Evolutionary conservation across 2,888 invertebrate species (phyloP).

Genomic region (Drosophila fungiperda): DNA sequence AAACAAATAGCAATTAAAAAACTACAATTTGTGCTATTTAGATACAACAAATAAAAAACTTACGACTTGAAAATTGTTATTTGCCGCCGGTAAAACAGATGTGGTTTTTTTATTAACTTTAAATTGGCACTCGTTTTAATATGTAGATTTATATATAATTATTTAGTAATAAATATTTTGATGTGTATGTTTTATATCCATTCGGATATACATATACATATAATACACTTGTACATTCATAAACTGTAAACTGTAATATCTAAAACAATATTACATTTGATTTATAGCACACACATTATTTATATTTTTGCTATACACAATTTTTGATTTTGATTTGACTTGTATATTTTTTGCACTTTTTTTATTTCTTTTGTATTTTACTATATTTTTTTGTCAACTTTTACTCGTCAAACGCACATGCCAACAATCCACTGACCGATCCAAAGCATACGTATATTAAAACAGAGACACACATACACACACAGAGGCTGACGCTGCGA

Average conservation of each 20-base stretch:
- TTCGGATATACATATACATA: neutral
- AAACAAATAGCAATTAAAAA: slow-evolving; percentile 17
- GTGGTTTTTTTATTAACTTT: neutral
- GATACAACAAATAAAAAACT: slow-evolving; percentile 1
- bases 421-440: slow-evolving; percentile 3
- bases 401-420: slow-evolving; percentile 47
- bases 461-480: slow-evolving; percentile 1
- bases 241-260: slow-evolving; percentile 5
- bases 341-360: neutral
- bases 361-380: slow-evolving; percentile 8
- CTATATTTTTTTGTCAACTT: slow-evolving; percentile 28
- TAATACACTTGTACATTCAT: slow-evolving; percentile 1
- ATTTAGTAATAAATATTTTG: neutral
- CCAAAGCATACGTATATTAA: slow-evolving; percentile 6
- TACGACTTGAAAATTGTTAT: slow-evolving; percentile 7
- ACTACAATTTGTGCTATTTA: neutral
- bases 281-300: neutral
- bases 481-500: slow-evolving; percentile 36
- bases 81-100: slow-evolving; percentile 36
- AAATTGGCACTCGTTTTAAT: slow-evolving; percentile 1
- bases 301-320: neutral
- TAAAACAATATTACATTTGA: slow-evolving; percentile 7
- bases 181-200: slow-evolving; percentile 2
- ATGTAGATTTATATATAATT: neutral
- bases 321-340: slow-evolving; percentile 4